Evolutionary conservation across 2,797 vertebrate species (phyloP).

Genomic region (Chaetodon trifasciatus): DNA sequence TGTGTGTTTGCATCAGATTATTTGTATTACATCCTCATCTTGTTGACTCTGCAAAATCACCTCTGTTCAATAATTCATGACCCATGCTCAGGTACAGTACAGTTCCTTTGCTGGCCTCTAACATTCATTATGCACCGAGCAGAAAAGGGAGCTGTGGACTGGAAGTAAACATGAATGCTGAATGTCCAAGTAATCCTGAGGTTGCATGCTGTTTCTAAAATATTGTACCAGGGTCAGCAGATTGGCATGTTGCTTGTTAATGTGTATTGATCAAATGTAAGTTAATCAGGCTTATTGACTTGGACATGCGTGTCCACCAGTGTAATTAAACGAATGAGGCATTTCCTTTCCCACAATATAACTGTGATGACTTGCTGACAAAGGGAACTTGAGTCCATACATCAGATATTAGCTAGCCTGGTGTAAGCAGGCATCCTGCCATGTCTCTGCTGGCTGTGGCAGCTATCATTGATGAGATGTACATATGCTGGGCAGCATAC

Average conservation of each 20-base stretch:
- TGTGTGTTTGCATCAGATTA: conserved; percentile 19
- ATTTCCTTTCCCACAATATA: conserved; percentile 56
- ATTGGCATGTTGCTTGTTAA: conserved; percentile 65
- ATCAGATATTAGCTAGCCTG: conserved; percentile 44
- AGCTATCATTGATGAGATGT: conserved; percentile 26
- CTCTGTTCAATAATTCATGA: conserved; percentile 59
- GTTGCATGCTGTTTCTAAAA: conserved; percentile 48
- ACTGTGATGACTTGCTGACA: conserved; percentile 57
- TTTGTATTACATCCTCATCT: conserved; percentile 27
- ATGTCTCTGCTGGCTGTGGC: conserved; percentile 13
- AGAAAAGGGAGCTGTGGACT: conserved; percentile 15
- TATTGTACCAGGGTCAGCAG: conserved; percentile 51
- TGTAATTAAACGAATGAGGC: conserved; percentile 72
- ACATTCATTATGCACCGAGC: conserved; percentile 50
- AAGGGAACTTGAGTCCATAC: conserved; percentile 28
- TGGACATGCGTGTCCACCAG: conserved; percentile 53
- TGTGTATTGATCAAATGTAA: conserved; percentile 68
- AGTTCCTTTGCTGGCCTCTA: conserved; percentile 19
- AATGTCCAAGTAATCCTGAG: conserved; percentile 30
- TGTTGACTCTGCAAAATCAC: conserved; percentile 47
- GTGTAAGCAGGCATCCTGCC: conserved; percentile 17
- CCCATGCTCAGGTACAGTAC: not conserved
- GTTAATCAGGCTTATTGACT: conserved; percentile 77
- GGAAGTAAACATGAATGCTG: conserved; percentile 20
- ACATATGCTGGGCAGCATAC: conserved; percentile 16